Percentiles rank a stretch among this genome's conserved stretches.
These are phyloP conservation scores for Panorpa germanica DNA, from an alignment of 2,888 invertebrate genomes.

Conservation along the genomic window DNA sequence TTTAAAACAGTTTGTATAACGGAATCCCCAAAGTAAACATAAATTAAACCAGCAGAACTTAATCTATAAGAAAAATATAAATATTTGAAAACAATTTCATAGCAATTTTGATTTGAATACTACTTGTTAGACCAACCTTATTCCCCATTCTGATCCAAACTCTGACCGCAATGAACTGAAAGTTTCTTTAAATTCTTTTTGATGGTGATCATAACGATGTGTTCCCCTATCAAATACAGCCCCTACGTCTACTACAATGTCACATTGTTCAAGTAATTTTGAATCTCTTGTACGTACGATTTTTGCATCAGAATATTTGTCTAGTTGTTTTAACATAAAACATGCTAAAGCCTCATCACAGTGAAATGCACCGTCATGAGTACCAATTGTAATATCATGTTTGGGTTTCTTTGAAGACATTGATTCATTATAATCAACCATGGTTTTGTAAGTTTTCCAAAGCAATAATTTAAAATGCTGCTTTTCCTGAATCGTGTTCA, in stretches of 20 bases:
- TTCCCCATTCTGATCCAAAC: conserved; percentile 34
- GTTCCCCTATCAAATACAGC: conserved; percentile 57
- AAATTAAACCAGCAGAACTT: conserved; percentile 89
- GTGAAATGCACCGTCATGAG: conserved; percentile 73
- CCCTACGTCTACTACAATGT: conserved; percentile 93
- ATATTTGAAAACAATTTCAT: conserved; percentile 3
- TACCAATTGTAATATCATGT: conserved; percentile 40
- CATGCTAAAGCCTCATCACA: conserved; percentile 93
- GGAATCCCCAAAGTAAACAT: conserved; percentile 71
- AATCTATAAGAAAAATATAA: conserved; percentile 35
- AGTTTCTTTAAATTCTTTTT: conserved; percentile 52
- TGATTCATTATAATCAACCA: too few relatives aligned
- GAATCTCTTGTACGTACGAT: conserved; percentile 50
- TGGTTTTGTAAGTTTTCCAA: too few relatives aligned
- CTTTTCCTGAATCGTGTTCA: too few relatives aligned
- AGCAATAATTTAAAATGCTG: too few relatives aligned
- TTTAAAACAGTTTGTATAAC: conserved; percentile 42
- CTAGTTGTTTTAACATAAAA: conserved; percentile 67
- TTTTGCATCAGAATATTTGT: conserved; percentile 59
- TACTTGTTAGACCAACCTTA: conserved; percentile 25
- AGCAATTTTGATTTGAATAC: background rate
- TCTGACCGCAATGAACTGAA: conserved; percentile 43
- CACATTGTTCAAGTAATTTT: conserved; percentile 54
- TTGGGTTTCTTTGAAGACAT: too few relatives aligned
- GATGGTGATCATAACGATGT: conserved; percentile 88